A percentile compares a stretch with the other conserved stretches of the same genome.
phyloP scores from a whole-genome alignment of 2,797 vertebrate genomes.

The Sebastes reedi region DNA sequence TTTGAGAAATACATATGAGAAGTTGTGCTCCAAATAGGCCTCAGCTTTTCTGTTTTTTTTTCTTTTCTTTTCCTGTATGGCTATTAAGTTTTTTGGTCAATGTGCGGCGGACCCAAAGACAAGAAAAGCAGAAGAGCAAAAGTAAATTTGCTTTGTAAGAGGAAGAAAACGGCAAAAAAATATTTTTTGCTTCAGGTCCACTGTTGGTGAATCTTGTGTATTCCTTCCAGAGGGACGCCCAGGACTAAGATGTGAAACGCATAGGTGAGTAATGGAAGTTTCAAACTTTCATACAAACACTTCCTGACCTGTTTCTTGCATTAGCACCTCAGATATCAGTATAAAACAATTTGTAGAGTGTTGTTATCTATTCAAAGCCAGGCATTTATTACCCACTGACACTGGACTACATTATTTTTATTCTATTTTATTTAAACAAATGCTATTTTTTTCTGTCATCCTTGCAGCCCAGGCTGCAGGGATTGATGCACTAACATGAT shows the following conservation, averaged over 20 bases:
- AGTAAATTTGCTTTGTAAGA: neutral
- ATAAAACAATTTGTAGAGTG: neutral
- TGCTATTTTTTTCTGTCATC: neutral
- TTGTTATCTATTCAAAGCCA: neutral
- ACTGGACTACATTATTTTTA: neutral
- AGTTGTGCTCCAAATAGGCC: constrained; percentile 38
- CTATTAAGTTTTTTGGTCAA: constrained; percentile 11
- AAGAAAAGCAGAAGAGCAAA: constrained; percentile 2
- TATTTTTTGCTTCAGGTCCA: neutral
- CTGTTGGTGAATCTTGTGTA: constrained; percentile 8
- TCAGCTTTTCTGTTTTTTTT: neutral
- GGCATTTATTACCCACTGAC: neutral
- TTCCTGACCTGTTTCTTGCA: neutral
- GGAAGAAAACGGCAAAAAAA: constrained; percentile 4
- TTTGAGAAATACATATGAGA: constrained; percentile 13
- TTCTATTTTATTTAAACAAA: neutral
- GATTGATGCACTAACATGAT: constrained; percentile 4
- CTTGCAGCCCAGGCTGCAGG: neutral
- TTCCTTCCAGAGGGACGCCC: neutral
- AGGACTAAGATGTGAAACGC: constrained; percentile 25
- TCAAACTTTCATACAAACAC: constrained; percentile 18
- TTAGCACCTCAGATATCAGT: neutral
- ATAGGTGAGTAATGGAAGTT: constrained; percentile 60
- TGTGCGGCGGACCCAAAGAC: neutral
- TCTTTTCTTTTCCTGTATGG: neutral